Conservation (phyloP, 2,797 vertebrate genomes). For the Allobates femoralis region DNA sequence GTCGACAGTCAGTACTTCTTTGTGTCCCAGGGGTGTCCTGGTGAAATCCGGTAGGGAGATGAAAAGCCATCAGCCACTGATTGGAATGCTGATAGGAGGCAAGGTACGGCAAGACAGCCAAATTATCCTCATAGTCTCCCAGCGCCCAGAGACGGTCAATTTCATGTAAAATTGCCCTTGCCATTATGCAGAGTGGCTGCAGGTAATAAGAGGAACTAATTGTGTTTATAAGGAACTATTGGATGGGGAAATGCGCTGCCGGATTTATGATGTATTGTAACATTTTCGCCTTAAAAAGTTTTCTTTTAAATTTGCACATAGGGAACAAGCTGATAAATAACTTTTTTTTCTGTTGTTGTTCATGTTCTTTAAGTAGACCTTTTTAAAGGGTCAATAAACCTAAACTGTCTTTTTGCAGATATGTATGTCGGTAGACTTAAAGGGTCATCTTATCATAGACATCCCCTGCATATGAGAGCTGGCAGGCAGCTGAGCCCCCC, state of each 20-base stretch:
- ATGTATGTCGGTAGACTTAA: neutral
- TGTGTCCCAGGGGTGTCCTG: conserved; percentile 72
- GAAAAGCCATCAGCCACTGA: conserved; percentile 70
- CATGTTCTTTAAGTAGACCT: neutral
- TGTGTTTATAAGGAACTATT: conserved; percentile 46
- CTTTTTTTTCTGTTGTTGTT: neutral
- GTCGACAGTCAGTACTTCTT: conserved; percentile 68
- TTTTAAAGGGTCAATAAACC: neutral
- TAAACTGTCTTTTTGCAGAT: neutral
- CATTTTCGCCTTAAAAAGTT: conserved; percentile 7
- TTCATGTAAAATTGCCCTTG: conserved; percentile 68
- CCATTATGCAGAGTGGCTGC: conserved; percentile 58
- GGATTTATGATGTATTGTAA: conserved; percentile 28
- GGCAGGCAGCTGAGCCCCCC: neutral
- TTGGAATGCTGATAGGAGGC: conserved; percentile 73
- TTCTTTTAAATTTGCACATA: conserved; percentile 2
- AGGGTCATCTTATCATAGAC: neutral
- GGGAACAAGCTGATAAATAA: neutral
- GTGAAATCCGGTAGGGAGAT: conserved; percentile 76
- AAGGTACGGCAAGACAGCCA: conserved; percentile 67
- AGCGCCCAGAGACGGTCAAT: conserved; percentile 65
- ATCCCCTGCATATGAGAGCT: neutral
- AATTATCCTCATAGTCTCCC: conserved; percentile 66
- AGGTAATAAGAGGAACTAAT: conserved; percentile 65
- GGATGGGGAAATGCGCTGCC: neutral